phyloP scores from a whole-genome alignment of 2,888 invertebrate genomes.

The Perizoma affinitatum region DNA sequence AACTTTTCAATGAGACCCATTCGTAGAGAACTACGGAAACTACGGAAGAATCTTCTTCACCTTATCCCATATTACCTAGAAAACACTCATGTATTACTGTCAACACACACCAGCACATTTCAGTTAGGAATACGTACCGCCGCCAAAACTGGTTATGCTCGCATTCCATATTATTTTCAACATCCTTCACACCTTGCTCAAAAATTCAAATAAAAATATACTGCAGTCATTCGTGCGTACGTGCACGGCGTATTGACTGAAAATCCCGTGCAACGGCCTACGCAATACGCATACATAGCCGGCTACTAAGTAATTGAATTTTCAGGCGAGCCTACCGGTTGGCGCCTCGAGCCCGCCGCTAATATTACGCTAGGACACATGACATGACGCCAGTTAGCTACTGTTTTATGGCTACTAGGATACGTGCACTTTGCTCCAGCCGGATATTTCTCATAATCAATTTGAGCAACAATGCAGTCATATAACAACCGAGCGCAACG shows the following conservation, averaged over 20 bases:
- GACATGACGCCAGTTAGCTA: constrained; percentile 57
- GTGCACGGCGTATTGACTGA: constrained; percentile 56
- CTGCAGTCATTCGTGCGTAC: constrained; percentile 40
- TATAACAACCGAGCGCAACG: constrained; percentile 43
- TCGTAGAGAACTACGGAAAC: too few relatives aligned
- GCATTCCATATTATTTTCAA: constrained; percentile 23
- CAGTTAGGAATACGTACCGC: neutral
- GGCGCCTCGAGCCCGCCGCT: constrained; percentile 53
- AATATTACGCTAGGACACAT: constrained; percentile 58
- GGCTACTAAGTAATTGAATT: constrained; percentile 75
- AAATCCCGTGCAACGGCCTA: constrained; percentile 51
- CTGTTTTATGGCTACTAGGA: constrained; percentile 58
- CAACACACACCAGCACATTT: neutral
- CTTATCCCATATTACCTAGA: too few relatives aligned
- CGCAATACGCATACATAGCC: constrained; percentile 61
- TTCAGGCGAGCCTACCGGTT: constrained; percentile 58
- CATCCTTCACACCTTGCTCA: constrained; percentile 29
- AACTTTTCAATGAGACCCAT: too few relatives aligned
- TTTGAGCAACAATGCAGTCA: constrained; percentile 48
- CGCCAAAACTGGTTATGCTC: constrained; percentile 6
- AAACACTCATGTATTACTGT: too few relatives aligned
- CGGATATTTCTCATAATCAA: constrained; percentile 50
- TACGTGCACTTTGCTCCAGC: constrained; percentile 37
- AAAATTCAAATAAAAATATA: constrained; percentile 38
- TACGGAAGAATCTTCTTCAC: too few relatives aligned